A percentile compares a stretch with the other conserved stretches of the same genome.
phyloP scores from a whole-genome alignment of 1,140 invertebrate species.

The Drosophila micromelanica region DNA sequence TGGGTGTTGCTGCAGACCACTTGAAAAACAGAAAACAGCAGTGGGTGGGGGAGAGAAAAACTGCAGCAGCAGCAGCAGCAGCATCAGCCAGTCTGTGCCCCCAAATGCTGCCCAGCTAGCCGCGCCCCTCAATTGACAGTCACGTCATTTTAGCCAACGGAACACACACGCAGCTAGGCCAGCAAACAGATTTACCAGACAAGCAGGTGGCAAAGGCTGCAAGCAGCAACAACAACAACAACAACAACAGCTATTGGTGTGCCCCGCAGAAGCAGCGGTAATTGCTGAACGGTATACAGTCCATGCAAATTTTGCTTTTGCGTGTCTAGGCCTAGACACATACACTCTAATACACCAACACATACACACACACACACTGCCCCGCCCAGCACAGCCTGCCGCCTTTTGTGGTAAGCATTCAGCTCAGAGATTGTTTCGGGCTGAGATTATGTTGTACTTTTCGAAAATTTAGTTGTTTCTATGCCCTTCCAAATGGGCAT shows the following conservation, averaged over 20 bases:
- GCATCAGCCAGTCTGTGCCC: constrained; percentile 1
- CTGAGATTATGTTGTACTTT: constrained; percentile 71
- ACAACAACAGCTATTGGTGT: constrained; percentile 56
- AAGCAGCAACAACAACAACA: constrained; percentile 29
- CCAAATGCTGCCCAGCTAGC: constrained; percentile 8
- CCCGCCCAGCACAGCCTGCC: constrained; percentile 2
- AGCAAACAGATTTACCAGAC: constrained; percentile 67
- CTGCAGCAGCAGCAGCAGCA: constrained; percentile 15
- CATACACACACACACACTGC: neutral
- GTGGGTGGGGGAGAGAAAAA: constrained; percentile 10
- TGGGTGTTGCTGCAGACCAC: constrained; percentile 72
- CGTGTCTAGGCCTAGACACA: constrained; percentile 38
- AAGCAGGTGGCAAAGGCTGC: constrained; percentile 75
- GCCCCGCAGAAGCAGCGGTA: constrained; percentile 68
- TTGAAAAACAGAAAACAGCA: constrained; percentile 57
- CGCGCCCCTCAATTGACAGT: constrained; percentile 61
- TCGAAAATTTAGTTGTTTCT: constrained; percentile 41
- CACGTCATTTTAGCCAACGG: constrained; percentile 76
- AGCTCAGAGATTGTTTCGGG: constrained; percentile 19
- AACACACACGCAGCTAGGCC: constrained; percentile 70
- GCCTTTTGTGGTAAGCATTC: constrained; percentile 10
- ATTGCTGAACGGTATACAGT: constrained; percentile 51
- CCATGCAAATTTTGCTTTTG: constrained; percentile 70
- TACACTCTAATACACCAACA: neutral
- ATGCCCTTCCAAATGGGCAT: neutral